Evolutionary conservation across 2,113 vertebrate genomes (phyloP), one percentile per base, ranked within the genome.

Genomic region (Protomyctophum bolini): DNA sequence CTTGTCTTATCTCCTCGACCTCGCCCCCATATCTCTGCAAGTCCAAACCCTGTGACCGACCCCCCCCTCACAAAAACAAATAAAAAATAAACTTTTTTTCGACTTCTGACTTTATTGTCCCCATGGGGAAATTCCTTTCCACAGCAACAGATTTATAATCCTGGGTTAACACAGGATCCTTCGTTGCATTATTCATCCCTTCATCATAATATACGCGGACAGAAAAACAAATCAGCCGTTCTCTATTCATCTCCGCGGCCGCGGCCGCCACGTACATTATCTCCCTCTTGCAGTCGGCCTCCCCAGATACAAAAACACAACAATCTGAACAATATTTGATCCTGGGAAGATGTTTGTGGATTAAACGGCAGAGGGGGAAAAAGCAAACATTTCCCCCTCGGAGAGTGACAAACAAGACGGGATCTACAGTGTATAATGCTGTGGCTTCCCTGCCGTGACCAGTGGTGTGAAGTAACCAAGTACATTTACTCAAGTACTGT

Each of bases 161-260:
- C 69, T 12, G 72, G 77, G 73, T 68, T 79, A 51, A 58, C 73
- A 60, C 54, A 46, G 60, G 71, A 81, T 51, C 70, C 65, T 79
- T 83, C 73, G 58, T 76, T 90, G 85, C 87, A 91, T 90, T 86
- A 88, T 92, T 92, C 84, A 91, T 86, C 68, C 52, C 10, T 74
- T 88, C 85, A 84, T 21, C 21, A 21, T 21, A 21, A 21, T 21
- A 21, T 79, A 89, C 88, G 73, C 83, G 86, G 84, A 82, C 69
- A 75, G 67, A 71, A 79, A 88, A 92, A 86, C 82, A 84, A 87
- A 72, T 80, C 80, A 33, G 51, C 76, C 12, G 58, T 67, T 68
- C 77, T 58, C 64, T 70, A 74, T 59, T 57, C 12, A 45, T 6
- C 11, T 29, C 33, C 8, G 63, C 81, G 33, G 33, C 33, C 33